Evolutionary conservation across 2,797 vertebrate species (phyloP).

Genomic region (Hipposideros larvatus): DNA sequence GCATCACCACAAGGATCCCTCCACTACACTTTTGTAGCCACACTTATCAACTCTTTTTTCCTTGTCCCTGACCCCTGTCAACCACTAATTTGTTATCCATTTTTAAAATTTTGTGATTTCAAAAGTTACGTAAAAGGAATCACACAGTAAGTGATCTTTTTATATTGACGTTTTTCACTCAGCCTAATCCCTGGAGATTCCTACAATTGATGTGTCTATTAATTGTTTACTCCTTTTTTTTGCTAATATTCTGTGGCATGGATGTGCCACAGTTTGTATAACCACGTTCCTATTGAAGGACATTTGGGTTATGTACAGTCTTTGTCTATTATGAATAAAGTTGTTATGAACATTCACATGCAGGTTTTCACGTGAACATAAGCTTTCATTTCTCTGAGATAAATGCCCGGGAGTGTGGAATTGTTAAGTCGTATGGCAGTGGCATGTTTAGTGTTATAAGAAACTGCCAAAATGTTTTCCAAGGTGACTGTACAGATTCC

Average conservation of each 20-base stretch:
- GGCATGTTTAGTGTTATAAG: background rate
- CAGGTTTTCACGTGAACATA: background rate
- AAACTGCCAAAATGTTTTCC: background rate
- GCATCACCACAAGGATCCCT: background rate
- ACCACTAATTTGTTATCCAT: background rate
- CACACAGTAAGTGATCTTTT: background rate
- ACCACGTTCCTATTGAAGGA: background rate
- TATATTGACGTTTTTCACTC: background rate
- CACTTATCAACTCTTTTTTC: background rate
- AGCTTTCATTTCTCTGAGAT: constrained; percentile 17
- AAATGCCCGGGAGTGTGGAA: background rate
- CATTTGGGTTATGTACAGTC: background rate
- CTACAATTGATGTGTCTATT: background rate
- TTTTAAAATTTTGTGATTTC: constrained; percentile 20
- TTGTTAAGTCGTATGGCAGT: background rate
- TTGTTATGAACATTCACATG: background rate
- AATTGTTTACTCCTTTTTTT: background rate
- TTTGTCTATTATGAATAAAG: background rate
- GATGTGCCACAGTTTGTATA: background rate
- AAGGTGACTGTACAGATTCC: background rate
- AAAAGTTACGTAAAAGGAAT: background rate
- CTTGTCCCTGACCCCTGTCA: background rate
- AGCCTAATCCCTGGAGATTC: background rate
- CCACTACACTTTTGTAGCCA: background rate
- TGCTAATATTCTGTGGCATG: background rate